Conservation (phyloP, 2,797 vertebrate species). For the Delichon dasypus region DNA sequence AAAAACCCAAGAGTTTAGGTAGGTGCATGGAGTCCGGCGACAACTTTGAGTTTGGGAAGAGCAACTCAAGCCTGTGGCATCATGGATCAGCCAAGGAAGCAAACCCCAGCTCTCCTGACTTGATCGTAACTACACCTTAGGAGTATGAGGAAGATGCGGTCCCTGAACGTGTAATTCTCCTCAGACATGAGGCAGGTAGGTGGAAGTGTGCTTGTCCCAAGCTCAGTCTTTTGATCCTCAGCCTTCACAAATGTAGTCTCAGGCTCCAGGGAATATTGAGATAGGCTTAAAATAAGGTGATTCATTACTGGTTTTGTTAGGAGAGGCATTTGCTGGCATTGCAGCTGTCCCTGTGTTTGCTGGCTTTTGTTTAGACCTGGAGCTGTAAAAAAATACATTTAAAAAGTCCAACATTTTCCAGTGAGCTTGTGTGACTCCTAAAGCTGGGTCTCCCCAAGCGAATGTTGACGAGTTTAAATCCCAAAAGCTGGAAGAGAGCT, state of each 20-base stretch:
- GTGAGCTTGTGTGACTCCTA: neutral
- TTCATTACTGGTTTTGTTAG: neutral
- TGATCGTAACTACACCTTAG: fast-evolving
- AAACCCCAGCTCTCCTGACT: neutral
- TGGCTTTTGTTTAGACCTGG: neutral
- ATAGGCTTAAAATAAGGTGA: neutral
- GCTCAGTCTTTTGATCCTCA: neutral
- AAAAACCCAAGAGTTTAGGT: neutral
- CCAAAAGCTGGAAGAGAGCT: neutral
- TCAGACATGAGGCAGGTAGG: neutral
- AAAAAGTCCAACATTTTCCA: neutral
- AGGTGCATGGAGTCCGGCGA: neutral
- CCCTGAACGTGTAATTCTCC: neutral
- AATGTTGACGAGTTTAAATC: neutral
- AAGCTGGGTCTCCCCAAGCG: neutral
- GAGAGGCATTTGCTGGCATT: neutral
- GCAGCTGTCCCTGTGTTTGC: neutral
- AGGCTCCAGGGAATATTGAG: neutral
- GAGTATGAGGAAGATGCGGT: neutral
- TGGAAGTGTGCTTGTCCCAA: neutral
- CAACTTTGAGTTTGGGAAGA: neutral
- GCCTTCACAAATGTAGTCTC: neutral
- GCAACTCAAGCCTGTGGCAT: neutral
- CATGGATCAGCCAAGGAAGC: neutral
- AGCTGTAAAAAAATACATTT: neutral